Evolutionary conservation across 2,888 invertebrate genomes (phyloP).

Genomic region (Andrena haemorrhoa): DNA sequence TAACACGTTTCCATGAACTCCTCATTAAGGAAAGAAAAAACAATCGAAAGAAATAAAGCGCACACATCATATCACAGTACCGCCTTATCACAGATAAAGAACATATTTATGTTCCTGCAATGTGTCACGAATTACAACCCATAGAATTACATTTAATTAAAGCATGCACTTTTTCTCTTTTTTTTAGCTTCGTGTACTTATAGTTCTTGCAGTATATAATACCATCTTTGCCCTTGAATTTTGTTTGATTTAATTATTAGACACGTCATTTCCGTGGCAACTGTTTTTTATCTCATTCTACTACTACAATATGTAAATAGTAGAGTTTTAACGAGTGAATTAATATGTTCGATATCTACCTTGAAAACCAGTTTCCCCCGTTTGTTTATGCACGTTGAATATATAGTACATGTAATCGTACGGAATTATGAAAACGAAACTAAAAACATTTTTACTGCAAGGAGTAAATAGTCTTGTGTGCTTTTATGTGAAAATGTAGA

Average conservation of each 20-base stretch:
- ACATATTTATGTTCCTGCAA: constrained; percentile 9
- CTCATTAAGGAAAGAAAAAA: constrained; percentile 38
- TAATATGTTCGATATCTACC: constrained; percentile 10
- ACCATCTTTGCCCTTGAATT: neutral
- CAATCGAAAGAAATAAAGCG: constrained; percentile 47
- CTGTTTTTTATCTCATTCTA: constrained; percentile 4
- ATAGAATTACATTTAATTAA: constrained; percentile 9
- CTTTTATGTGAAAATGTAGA: constrained; percentile 5
- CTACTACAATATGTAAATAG: constrained; percentile 11
- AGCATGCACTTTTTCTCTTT: constrained; percentile 29
- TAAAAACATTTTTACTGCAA: constrained; percentile 1
- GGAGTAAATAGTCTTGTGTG: constrained; percentile 12
- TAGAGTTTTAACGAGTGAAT: constrained; percentile 11
- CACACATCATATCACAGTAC: constrained; percentile 29
- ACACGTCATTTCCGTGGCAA: constrained; percentile 1
- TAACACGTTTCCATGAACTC: constrained; percentile 66
- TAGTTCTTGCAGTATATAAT: constrained; percentile 6
- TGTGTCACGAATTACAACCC: constrained; percentile 10
- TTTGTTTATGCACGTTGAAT: constrained; percentile 44
- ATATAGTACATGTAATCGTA: constrained; percentile 7
- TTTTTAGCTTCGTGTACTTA: constrained; percentile 4
- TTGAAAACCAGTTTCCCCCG: constrained; percentile 4
- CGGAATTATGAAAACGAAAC: neutral
- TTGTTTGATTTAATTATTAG: constrained; percentile 6
- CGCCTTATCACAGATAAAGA: constrained; percentile 1